Evolutionary conservation across 2,888 invertebrate species (phyloP), one percentile per base, ranked within the genome.

Genomic region (Charanyca ferruginea): DNA sequence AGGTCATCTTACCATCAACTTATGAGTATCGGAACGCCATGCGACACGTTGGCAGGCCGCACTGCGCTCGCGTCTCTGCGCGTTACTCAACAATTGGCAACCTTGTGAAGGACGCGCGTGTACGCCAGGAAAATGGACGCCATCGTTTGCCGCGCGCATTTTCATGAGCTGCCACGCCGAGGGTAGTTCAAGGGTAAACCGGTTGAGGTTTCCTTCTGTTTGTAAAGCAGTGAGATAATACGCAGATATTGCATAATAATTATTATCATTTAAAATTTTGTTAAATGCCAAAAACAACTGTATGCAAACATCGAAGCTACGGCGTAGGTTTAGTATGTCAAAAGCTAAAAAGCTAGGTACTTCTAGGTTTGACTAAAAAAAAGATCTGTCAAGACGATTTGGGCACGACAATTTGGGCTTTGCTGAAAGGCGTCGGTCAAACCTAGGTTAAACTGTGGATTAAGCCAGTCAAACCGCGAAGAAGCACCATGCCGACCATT

Each of bases 71-170:
- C 63, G 58, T 51, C 41, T 38, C n/a, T 20, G 22, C 28, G 28
- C 65, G 62, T 88, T 91, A 85, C 85, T 87, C 85, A 92, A 93
- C 76, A 74, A 66, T 86, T 90, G 90, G 91, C 91, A 92, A 90
- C 93, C 93, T 93, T 93, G 92, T 83, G 91, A 92, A 93, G 94
- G 93, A 91, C 91, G 90, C 84, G 83, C 89, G 87, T 89, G 87
- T 86, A 80, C 83, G 79, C 74, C 83, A 85, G 88, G 89, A 91
- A 92, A 92, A 91, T 79, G 71, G 59, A 47, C 85, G 82, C 80
- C 69, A 66, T 67, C 70, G 76, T 69, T 77, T 69, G 81, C 73
- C 63, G 58, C 68, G 60, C 65, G 79, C 85, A 87, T 90, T 90
- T 89, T 89, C 89, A 89, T 90, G 64, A 81, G 80, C 59, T 65